Base-by-base conservation (phyloP, 2,797 vertebrate genomes). In the Knipowitschia caucasica region DNA sequence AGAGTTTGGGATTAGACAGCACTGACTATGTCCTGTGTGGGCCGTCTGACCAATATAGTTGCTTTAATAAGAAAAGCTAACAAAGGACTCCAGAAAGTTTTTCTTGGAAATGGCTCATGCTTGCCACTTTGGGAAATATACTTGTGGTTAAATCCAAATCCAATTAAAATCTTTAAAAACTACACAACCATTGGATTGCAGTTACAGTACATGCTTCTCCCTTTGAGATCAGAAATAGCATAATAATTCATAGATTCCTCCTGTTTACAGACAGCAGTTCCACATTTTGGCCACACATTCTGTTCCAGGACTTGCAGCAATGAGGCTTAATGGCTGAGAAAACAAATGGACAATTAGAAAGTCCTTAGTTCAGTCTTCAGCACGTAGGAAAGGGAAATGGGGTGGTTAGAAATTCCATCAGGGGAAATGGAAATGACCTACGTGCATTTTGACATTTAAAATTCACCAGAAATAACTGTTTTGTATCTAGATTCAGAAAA, bases 211-310 rank as follows among this genome's bases (percentile, higher is more conserved):
- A 7, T 30, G 7, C 27, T 30, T 33, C 12, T 33, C n/a, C 11
- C 12, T 14, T 33, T 14, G n/a, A 10, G 5, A 50, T 33, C 25
- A 30, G 35, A 54, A 20, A 47, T 50, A 59, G 6, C 47, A n/a
- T 17, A 15, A 29, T 34, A 49, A 44, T 36, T 21, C 30, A 35
- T 50, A 15, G 59, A 57, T 54, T 2, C 23, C 11, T 38, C n/a
- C 1, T 5, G 18, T 12, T 2, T 11, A 2, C 11, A 24, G 20
- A 7, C 18, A 75, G 78, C 53, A 69, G 31, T 65, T 71, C 3
- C 10, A 20, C 0, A 15, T 34, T 50, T 62, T 5, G 3, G 51
- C 46, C 85, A 82, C 71, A 73, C 81, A 76, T 80, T 70, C 81
- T 71, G 75, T 78, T 59, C 72, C 43, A 63, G 71, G 61, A 66